Base-by-base conservation (phyloP, 1,140 invertebrate genomes). In the Limonius californicus region DNA sequence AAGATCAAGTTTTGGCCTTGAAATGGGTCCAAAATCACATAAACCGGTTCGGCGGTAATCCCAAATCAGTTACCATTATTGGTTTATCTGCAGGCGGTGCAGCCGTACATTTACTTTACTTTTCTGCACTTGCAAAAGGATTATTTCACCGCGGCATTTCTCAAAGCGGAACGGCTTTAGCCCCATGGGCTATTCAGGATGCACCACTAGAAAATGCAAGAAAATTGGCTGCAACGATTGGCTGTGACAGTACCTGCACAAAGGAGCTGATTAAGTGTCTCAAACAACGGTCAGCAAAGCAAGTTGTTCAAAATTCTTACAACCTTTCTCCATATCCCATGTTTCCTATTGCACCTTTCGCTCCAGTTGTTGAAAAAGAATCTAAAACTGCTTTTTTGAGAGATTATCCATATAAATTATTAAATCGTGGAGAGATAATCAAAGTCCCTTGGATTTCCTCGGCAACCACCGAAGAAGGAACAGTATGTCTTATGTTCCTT, bases 91-190 rank as follows among this genome's bases (percentile, higher is more conserved):
- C 83, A 47, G 84, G 84, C 14, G 83, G 82, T 1, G 80, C 81
- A 18, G 82, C 81, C 23, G 79, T 82, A 9, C 82, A 84, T 72
- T 80, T 81, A 62, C 78, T 82, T 30, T 70, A 81, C 21, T 50
- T 84, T 6, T 80, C 81, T 9, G 79, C 80, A 14, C 73, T 77
- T 68, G 77, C 82, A 4, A 77, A 75, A 74, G 84, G 81, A 60
- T 74, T 89, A 45, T 87, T 89, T 69, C 74, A 85, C 70, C 81
- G 84, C 50, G 90, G 87, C 1, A 87, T 94, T 43, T 85, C 91
- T 0, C 84, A 89, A 78, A 93, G 90, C 71, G 93, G 92, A 0
- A 86, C 87, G 11, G 84, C 86, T 4, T 76, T 92, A 1, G 80
- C 82, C 68, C 84, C 83, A 3, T 95, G 89, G 92, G 72, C 74